A percentile compares a stretch with the other conserved stretches of the same genome.
Evolutionary conservation across 2,113 vertebrate species (phyloP).

Genomic region (Emydura subglobosa): DNA sequence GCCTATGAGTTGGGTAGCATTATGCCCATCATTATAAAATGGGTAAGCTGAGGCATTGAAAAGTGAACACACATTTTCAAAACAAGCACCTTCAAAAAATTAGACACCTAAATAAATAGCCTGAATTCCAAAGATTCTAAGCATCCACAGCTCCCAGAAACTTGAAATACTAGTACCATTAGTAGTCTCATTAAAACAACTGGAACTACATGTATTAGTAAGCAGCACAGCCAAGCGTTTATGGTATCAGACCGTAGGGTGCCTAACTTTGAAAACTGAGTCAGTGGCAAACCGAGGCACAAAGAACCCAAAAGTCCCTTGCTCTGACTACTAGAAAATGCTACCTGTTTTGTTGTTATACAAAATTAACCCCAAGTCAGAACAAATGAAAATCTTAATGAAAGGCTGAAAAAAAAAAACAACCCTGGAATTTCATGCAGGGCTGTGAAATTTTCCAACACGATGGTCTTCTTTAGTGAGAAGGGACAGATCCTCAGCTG

Average conservation of each 20-base stretch:
- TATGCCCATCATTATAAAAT: neutral
- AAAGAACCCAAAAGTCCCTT: neutral
- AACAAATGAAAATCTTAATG: neutral
- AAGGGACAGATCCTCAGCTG: neutral
- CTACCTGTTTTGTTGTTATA: neutral
- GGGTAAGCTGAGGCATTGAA: neutral
- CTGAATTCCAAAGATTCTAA: rapidly evolving
- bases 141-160: neutral
- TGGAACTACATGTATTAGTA: neutral
- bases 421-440: neutral
- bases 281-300: neutral
- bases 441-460: neutral
- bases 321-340: neutral
- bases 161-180: neutral
- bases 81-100: neutral
- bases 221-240: neutral
- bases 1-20: neutral
- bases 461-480: neutral
- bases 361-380: neutral
- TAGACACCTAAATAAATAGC: neutral
- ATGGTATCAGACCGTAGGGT: neutral
- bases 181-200: neutral
- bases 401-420: neutral
- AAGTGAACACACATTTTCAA: neutral
- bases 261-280: neutral